Conservation (phyloP, 2,113 vertebrate genomes). For the Corythoichthys intestinalis region DNA sequence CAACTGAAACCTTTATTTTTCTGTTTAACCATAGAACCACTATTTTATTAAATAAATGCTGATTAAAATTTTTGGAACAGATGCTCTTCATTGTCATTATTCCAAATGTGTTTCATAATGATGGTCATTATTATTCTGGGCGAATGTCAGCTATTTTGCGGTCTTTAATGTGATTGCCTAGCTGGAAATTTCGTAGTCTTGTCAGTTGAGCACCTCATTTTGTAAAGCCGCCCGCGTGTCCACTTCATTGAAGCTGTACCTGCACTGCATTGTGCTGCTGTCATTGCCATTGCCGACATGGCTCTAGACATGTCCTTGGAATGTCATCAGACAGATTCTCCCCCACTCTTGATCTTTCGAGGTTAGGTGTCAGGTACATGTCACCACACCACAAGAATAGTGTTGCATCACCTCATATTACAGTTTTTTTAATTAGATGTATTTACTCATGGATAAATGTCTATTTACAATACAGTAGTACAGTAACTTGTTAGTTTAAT, state of each 20-base stretch:
- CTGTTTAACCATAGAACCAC: conserved; percentile 52
- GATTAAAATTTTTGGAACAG: conserved; percentile 68
- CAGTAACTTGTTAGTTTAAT: too few species aligned
- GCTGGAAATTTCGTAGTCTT: conserved; percentile 1
- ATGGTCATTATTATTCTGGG: background rate
- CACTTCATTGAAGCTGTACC: conserved; percentile 27
- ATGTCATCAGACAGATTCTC: conserved; percentile 38
- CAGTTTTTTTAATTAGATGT: too few species aligned
- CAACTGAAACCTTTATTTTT: conserved; percentile 36
- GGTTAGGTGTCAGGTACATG: background rate
- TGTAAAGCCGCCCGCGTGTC: conserved; percentile 7
- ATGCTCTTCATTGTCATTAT: background rate
- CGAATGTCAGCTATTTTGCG: background rate
- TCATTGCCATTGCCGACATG: conserved; percentile 34
- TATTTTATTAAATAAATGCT: conserved; percentile 59
- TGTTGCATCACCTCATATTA: too few species aligned
- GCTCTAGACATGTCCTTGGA: conserved; percentile 52
- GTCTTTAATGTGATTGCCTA: conserved; percentile 2
- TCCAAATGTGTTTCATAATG: background rate
- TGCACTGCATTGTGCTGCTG: conserved; percentile 27
- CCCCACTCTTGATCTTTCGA: conserved; percentile 7
- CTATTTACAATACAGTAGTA: too few species aligned
- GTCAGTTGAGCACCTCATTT: conserved; percentile 2
- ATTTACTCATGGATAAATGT: too few species aligned
- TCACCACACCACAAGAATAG: background rate